Conservation (phyloP, 2,888 invertebrate species). For the Protonemura montana region DNA sequence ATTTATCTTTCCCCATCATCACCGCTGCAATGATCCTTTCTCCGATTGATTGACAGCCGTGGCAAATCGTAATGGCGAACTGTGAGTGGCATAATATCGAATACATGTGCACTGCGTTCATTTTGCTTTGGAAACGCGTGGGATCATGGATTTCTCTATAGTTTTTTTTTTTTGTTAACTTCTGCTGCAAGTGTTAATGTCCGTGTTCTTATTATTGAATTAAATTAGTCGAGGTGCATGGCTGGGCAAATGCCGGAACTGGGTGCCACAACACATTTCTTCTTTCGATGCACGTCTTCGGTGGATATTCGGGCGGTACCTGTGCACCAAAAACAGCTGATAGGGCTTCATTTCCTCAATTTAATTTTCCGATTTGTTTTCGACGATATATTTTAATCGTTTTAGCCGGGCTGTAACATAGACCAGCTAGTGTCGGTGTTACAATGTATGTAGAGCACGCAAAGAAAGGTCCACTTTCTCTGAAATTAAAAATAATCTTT, state of each 20-base stretch:
- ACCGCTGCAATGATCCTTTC: not conserved
- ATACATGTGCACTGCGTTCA: not conserved
- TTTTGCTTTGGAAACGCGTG: conserved; percentile 1
- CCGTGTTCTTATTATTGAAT: not conserved
- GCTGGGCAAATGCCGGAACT: not conserved
- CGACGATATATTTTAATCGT: not conserved
- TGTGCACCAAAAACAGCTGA: not conserved
- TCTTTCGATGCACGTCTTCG: too few species aligned
- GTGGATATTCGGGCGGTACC: not conserved
- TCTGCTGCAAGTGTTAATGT: conserved; percentile 2
- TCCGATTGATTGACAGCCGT: conserved; percentile 14
- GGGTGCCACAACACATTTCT: not conserved
- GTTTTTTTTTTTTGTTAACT: not conserved
- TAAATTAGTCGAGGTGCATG: not conserved
- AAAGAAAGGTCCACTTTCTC: conserved; percentile 24
- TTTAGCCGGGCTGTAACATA: not conserved
- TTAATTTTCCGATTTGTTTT: not conserved
- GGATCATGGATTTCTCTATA: not conserved
- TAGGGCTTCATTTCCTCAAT: not conserved
- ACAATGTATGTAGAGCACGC: not conserved
- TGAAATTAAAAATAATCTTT: conserved; percentile 27
- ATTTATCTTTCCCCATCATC: not conserved
- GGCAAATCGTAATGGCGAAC: not conserved
- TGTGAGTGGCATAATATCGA: not conserved
- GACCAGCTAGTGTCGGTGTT: not conserved